Conservation (phyloP, 2,888 invertebrate species). For the Pristionchus mayeri region DNA sequence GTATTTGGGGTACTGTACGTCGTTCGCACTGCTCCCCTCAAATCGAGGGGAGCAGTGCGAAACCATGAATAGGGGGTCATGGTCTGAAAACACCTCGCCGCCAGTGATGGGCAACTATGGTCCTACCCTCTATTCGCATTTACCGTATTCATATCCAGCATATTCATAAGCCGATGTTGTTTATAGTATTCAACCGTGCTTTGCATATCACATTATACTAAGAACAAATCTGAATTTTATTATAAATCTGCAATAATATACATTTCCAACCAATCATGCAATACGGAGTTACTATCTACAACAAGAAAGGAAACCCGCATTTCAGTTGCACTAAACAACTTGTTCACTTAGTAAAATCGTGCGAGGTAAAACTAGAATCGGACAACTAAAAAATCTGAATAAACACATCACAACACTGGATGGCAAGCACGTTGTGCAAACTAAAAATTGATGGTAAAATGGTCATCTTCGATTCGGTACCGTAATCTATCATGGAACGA, state of each 20-base stretch:
- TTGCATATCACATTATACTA: neutral
- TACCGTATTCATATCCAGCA: too few species aligned
- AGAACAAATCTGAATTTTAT: neutral
- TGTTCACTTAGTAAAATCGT: constrained; percentile 11
- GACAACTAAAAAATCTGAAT: neutral
- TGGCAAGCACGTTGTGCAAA: constrained; percentile 2
- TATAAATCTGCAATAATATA: neutral
- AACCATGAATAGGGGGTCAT: too few species aligned
- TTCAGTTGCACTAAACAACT: neutral
- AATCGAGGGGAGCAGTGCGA: too few species aligned
- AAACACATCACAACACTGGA: neutral
- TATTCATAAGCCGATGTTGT: neutral
- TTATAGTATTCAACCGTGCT: neutral
- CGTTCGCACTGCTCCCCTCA: too few species aligned
- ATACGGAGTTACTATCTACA: neutral
- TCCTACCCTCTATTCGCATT: too few species aligned
- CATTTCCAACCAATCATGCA: neutral
- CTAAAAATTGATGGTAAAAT: neutral
- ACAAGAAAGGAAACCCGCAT: constrained; percentile 5
- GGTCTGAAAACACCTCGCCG: too few species aligned
- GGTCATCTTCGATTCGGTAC: neutral
- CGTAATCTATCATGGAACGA: constrained; percentile 2
- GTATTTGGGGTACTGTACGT: too few species aligned
- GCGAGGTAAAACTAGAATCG: neutral
- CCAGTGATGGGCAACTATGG: too few species aligned